Conservation (phyloP, 2,797 vertebrate species). For the Lithobates sylvaticus region DNA sequence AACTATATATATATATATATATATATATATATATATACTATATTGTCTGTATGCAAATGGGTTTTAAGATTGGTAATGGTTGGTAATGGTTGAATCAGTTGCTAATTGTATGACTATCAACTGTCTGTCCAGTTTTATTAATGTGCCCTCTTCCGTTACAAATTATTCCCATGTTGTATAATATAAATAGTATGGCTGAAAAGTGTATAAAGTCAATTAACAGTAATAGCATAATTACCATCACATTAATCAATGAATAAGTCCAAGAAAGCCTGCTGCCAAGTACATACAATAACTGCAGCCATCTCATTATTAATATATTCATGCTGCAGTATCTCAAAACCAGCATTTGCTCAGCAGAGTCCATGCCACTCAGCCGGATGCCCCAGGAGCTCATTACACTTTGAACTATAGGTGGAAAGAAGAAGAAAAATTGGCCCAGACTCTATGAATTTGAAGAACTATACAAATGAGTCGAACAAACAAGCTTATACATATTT, state of each 20-base stretch:
- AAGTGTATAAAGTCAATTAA: slow-evolving; percentile 10
- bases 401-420: slow-evolving; percentile 19
- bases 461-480: not conserved
- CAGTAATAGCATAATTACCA: slow-evolving; percentile 49
- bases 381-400: slow-evolving; percentile 17
- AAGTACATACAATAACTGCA: not conserved
- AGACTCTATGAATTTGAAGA: not conserved
- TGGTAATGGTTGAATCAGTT: no score
- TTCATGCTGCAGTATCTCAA: not conserved
- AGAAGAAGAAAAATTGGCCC: not conserved
- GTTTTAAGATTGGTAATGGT: no score
- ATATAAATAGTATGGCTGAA: not conserved
- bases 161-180: not conserved
- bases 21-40: no score
- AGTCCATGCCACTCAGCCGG: slow-evolving; percentile 7
- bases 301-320: slow-evolving; percentile 30
- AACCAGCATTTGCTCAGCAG: not conserved
- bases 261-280: slow-evolving; percentile 2
- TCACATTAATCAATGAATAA: slow-evolving; percentile 49
- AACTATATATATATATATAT: no score
- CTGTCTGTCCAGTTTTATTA: no score
- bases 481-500: not conserved
- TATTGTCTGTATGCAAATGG: no score
- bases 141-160: not conserved
- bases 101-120: no score